phyloP scores from a whole-genome alignment of 2,797 vertebrate species.

The Malacoraja senta region DNA sequence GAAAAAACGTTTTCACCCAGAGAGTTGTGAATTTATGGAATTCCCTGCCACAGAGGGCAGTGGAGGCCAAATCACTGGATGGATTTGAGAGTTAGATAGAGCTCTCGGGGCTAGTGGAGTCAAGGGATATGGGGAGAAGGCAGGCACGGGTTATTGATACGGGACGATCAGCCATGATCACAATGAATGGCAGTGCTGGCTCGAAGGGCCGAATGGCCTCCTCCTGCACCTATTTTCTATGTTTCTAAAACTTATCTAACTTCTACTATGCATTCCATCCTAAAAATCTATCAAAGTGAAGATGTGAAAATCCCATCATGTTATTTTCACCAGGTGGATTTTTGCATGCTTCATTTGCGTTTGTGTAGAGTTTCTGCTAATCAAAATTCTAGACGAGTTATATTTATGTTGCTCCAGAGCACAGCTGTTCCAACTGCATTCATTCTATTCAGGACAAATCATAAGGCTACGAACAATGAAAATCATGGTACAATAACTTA shows the following conservation, averaged over 20 bases:
- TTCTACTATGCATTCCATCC: not conserved
- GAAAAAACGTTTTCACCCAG: too few relatives aligned
- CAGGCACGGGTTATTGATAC: too few relatives aligned
- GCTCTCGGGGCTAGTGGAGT: too few relatives aligned
- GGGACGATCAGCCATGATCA: too few relatives aligned
- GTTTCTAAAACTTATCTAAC: not conserved
- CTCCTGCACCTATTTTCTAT: too few relatives aligned
- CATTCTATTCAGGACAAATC: not conserved
- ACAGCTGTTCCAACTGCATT: conserved; percentile 11
- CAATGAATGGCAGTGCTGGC: too few relatives aligned
- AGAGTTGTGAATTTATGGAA: too few relatives aligned
- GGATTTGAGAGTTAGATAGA: too few relatives aligned
- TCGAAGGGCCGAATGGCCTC: too few relatives aligned
- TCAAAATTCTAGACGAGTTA: not conserved
- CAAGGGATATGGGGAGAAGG: too few relatives aligned
- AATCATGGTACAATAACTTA: not conserved
- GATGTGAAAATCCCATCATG: not conserved
- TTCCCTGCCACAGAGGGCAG: too few relatives aligned
- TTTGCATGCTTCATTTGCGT: not conserved
- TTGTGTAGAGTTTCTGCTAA: not conserved
- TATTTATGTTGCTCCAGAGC: not conserved
- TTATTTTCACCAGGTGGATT: not conserved
- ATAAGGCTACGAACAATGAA: not conserved
- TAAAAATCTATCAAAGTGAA: not conserved
- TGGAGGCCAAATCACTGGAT: too few relatives aligned